Percentiles rank a stretch among this genome's conserved stretches.
These are phyloP conservation scores for Pycnonotus jocosus DNA, from an alignment of 2,113 vertebrate genomes.

Conservation along the genomic window DNA sequence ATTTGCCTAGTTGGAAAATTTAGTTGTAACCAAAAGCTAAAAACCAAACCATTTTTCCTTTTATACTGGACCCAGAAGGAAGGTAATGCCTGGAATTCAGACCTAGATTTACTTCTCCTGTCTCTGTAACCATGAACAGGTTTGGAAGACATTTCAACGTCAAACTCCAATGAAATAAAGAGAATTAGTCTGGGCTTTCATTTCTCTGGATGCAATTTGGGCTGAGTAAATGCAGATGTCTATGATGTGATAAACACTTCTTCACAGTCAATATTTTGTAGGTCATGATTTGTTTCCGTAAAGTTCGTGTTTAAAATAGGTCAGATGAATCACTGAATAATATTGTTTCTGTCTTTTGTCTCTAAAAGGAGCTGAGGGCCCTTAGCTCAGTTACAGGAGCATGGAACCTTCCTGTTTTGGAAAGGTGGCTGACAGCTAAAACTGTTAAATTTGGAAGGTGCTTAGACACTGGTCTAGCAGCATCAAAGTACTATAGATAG, in stretches of 20 bases:
- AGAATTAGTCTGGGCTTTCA: background rate
- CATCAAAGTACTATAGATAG: background rate
- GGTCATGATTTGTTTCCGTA: background rate
- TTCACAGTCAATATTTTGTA: background rate
- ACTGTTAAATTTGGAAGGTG: conserved; percentile 20
- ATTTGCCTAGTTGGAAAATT: background rate
- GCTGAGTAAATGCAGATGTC: conserved; percentile 39
- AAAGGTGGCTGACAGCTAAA: conserved; percentile 16
- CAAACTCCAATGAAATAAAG: background rate
- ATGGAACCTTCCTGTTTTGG: conserved; percentile 42
- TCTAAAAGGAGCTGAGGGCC: conserved; percentile 25
- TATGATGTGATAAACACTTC: background rate
- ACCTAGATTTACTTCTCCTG: background rate
- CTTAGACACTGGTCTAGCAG: background rate
- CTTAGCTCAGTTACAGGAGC: background rate
- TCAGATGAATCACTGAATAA: conserved; percentile 40
- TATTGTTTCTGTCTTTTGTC: conserved; percentile 9
- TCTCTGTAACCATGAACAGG: background rate
- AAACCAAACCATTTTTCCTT: background rate
- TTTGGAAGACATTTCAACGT: conserved; percentile 27
- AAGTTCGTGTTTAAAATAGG: conserved; percentile 33
- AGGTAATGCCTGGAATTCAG: conserved; percentile 28
- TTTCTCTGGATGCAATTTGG: conserved; percentile 31
- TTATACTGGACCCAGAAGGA: background rate
- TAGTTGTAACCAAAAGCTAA: background rate